These are phyloP conservation scores for Oscheius onirici DNA, from an alignment of 2,888 invertebrate genomes.

Conservation along the genomic window DNA sequence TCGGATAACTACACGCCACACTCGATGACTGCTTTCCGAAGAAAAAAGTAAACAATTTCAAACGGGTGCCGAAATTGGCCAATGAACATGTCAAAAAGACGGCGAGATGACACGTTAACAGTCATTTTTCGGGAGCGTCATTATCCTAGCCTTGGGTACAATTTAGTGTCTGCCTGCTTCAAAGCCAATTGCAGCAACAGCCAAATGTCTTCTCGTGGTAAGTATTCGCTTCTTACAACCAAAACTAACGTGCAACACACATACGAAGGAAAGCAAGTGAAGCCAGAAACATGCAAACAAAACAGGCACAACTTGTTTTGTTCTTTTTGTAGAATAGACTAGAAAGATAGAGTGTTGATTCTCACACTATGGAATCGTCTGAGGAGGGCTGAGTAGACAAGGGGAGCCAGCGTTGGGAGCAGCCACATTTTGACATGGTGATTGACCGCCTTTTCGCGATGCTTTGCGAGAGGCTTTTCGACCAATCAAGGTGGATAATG, in stretches of 20 bases:
- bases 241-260: constrained; percentile 1
- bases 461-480: constrained; percentile 37
- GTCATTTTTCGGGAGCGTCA: no score
- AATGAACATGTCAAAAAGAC: constrained; percentile 11
- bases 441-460: constrained; percentile 34
- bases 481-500: constrained; percentile 32
- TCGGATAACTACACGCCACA: neutral
- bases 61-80: neutral
- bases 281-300: constrained; percentile 11
- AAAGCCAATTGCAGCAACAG: no score
- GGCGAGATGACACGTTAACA: no score
- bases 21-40: neutral
- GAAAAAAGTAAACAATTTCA: no score
- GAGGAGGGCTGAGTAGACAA: constrained; percentile 33
- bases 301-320: neutral
- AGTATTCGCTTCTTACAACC: neutral
- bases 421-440: constrained; percentile 20
- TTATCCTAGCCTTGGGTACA: no score
- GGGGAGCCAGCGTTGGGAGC: constrained; percentile 32
- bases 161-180: no score
- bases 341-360: constrained; percentile 5
- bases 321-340: neutral
- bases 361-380: constrained; percentile 32
- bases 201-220: no score
- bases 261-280: constrained; percentile 2